phyloP scores from a whole-genome alignment of 2,113 vertebrate species.

The Plecturocebus donacophilus region DNA sequence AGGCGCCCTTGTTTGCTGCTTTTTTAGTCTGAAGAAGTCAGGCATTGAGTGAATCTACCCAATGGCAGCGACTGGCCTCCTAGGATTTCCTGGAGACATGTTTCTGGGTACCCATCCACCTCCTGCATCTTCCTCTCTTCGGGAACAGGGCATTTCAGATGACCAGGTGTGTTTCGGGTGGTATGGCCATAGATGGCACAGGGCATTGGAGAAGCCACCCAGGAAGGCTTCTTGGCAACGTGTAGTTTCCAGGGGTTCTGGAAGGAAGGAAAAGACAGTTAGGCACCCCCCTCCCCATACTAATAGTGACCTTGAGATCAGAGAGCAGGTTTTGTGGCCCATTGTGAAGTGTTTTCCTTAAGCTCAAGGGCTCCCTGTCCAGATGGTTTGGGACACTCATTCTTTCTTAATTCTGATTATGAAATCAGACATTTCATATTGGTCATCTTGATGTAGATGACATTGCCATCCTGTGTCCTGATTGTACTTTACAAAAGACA shows the following conservation, averaged over 20 bases:
- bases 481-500: constrained; percentile 6
- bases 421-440: constrained; percentile 20
- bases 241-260: neutral
- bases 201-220: neutral
- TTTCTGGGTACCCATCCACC: neutral
- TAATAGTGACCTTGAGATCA: neutral
- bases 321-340: neutral
- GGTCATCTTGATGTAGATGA: neutral
- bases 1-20: neutral
- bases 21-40: neutral
- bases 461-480: neutral
- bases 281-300: neutral
- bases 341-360: neutral
- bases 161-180: too few species aligned
- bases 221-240: neutral
- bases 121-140: neutral
- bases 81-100: neutral
- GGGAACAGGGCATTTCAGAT: neutral
- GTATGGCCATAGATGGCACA: too few species aligned
- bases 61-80: neutral
- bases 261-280: neutral
- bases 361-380: neutral
- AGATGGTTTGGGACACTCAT: neutral
- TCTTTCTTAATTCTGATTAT: constrained; percentile 34
- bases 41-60: neutral